Evolutionary conservation across 2,797 vertebrate genomes (phyloP).

Genomic region (Ctenochaetus hawaiiensis): DNA sequence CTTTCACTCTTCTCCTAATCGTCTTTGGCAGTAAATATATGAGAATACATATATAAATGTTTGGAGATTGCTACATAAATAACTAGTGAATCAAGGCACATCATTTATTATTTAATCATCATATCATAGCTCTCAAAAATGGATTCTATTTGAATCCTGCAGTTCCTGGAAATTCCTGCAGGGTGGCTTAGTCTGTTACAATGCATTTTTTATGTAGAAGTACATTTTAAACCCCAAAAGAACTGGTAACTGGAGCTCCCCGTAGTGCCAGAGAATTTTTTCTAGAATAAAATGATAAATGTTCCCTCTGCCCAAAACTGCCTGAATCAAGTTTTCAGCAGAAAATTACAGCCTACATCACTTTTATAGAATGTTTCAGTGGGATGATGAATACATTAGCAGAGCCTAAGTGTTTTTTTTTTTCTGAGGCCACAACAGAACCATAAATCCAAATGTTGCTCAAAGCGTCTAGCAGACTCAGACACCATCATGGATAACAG

Average conservation of each 20-base stretch:
- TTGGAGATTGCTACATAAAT: no score
- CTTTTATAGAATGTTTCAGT: conserved; percentile 24
- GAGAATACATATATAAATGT: no score
- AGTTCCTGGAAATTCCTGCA: no score
- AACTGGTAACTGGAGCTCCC: background rate
- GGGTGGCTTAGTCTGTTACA: background rate
- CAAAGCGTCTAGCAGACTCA: conserved; percentile 1
- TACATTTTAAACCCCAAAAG: no score
- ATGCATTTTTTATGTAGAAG: background rate
- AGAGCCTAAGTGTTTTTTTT: conserved; percentile 12
- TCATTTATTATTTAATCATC: no score
- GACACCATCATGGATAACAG: conserved; percentile 12
- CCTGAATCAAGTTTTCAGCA: conserved; percentile 13
- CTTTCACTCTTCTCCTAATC: no score
- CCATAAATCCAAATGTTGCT: conserved; percentile 7
- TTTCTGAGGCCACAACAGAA: conserved; percentile 12
- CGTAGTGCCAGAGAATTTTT: background rate
- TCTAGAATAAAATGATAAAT: background rate
- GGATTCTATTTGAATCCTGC: no score
- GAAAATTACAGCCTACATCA: conserved; percentile 19
- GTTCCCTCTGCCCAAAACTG: background rate
- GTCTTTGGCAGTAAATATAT: no score
- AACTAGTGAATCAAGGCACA: no score
- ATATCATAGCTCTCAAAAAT: no score
- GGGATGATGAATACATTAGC: conserved; percentile 19